Conservation (phyloP, 2,797 vertebrate genomes). For the Anguilla pacifica region DNA sequence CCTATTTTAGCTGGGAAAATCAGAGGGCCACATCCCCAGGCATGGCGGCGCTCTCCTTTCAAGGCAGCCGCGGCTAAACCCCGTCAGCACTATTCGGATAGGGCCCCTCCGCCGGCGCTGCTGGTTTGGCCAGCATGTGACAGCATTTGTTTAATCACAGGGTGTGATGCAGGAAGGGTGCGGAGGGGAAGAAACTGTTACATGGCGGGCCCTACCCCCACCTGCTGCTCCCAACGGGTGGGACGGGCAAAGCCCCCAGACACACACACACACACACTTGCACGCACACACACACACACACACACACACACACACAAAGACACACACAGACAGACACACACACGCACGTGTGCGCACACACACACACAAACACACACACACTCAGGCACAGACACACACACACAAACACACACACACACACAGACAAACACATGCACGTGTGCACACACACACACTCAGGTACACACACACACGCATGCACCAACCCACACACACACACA, state of each 20-base stretch:
- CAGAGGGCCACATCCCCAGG: slow-evolving; percentile 76
- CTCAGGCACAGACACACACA: neutral
- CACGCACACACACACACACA: neutral
- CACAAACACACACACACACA: slow-evolving; percentile 21
- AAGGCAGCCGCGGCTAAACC: slow-evolving; percentile 68
- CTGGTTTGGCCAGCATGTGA: slow-evolving; percentile 66
- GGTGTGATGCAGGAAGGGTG: slow-evolving; percentile 62
- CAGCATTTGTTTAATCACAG: slow-evolving; percentile 71
- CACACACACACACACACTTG: neutral
- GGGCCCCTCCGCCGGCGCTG: slow-evolving; percentile 62
- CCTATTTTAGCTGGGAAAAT: slow-evolving; percentile 84
- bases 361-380: neutral
- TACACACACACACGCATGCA: neutral
- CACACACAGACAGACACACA: no score
- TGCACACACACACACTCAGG: neutral
- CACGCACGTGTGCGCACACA: no score
- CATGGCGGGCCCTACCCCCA: neutral
- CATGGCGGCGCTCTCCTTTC: slow-evolving; percentile 77
- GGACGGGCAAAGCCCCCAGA: neutral
- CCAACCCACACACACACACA: neutral
- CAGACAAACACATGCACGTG: neutral
- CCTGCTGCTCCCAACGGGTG: slow-evolving; percentile 1
- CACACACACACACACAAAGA: no score
- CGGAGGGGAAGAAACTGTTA: slow-evolving; percentile 49
- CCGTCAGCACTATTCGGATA: slow-evolving; percentile 79